Percentiles rank a stretch among this genome's conserved stretches.
These are phyloP conservation scores for Hirundo rustica DNA, from an alignment of 2,797 vertebrate species.

Conservation along the genomic window DNA sequence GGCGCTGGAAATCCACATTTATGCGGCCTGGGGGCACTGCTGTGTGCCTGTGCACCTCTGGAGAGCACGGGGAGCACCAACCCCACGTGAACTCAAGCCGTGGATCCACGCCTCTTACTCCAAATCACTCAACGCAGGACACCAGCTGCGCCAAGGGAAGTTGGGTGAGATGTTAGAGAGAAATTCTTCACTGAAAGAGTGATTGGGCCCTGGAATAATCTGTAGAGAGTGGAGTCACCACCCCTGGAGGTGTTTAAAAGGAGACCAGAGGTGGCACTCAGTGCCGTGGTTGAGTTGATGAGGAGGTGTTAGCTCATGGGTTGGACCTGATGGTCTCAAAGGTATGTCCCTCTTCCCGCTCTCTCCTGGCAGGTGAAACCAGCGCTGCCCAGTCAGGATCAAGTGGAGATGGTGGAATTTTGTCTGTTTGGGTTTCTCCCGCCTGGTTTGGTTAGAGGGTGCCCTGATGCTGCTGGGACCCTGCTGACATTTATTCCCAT, in stretches of 20 bases:
- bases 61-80: rapidly evolving
- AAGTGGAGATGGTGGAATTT: neutral
- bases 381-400: neutral
- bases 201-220: no score
- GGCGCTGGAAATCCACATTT: rapidly evolving
- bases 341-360: no score
- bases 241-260: neutral
- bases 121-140: neutral
- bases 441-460: neutral
- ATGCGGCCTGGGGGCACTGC: rapidly evolving
- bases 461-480: neutral
- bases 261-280: rapidly evolving
- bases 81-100: rapidly evolving
- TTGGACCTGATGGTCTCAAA: neutral
- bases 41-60: neutral
- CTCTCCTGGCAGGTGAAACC: no score
- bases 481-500: neutral
- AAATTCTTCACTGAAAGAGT: neutral
- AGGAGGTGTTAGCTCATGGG: neutral
- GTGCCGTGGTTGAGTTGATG: neutral
- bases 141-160: neutral
- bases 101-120: neutral
- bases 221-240: neutral
- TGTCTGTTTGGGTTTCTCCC: neutral
- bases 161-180: neutral